Evolutionary conservation across 1,140 invertebrate species (phyloP), one percentile per base, ranked within the genome.

Genomic region (Sarcophaga bullata): DNA sequence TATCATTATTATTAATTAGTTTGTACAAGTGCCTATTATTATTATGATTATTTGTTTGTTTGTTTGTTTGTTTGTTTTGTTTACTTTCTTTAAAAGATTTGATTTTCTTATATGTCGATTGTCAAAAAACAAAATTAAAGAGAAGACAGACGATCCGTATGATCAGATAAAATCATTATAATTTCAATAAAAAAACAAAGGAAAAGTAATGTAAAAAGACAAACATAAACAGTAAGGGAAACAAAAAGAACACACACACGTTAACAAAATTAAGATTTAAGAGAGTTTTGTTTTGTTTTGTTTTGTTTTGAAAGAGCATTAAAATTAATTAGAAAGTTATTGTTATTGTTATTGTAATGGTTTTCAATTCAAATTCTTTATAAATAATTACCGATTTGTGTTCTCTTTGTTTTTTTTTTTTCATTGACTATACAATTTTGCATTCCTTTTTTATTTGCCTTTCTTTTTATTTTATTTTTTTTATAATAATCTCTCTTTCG

Each of bases 31-130:
- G 62, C 50, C 50, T 80, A 81, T 85, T 48, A 19, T 82, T 81
- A 76, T 82, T 80, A 11, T 58, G 17, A 80, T 52, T 80, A 37
- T 37, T 58, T 19, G 58, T 17, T 54, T 11, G 8, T 58, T 17
- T 80, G 8, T 58, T 17, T 80, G 25, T 10, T 58, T 80, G 19
- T 9, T 54, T 58, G 0, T 52, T 80, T n/a, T 52, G 5, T 58
- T 80, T 15, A 80, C 19, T 82, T 78, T 37, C 54, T 82, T 73
- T 81, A 83, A 73, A 25, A 82, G 76, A 83, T 84, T n/a, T 84
- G 82, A 80, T 85, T 37, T 73, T 83, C 84, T 58, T 83, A 6
- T 90, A 88, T 88, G 89, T 90, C 89, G 89, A 90, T 90, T 90
- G 89, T 90, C 89, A 90, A 90, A 87, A 90, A 87, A 85, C 37